Evolutionary conservation across 2,113 vertebrate genomes (phyloP).

Genomic region (Gambusia holbrooki): DNA sequence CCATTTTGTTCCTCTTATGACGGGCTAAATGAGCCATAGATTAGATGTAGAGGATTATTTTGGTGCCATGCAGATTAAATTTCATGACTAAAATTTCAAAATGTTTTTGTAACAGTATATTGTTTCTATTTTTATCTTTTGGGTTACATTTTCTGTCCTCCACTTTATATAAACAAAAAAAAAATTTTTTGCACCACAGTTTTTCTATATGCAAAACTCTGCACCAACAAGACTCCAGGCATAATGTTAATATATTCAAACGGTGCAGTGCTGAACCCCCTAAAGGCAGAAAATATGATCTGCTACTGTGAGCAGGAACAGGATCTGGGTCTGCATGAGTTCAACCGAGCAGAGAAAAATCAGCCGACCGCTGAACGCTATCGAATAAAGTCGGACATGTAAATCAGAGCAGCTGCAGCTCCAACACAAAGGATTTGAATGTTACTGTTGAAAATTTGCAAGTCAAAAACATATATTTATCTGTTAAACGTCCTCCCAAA

Average conservation of each 20-base stretch:
- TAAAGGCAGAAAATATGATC: neutral
- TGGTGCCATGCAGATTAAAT: neutral
- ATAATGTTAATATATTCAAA: neutral
- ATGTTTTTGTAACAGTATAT: too few species aligned
- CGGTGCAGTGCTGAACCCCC: neutral
- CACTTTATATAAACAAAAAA: too few species aligned
- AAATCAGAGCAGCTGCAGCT: neutral
- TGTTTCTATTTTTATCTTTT: neutral
- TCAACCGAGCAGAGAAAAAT: neutral
- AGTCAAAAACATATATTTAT: neutral
- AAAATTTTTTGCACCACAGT: too few species aligned
- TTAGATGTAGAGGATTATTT: neutral
- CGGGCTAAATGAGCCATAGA: too few species aligned
- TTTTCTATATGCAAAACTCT: too few species aligned
- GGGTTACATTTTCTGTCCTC: too few species aligned
- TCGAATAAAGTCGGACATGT: neutral
- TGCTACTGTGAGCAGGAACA: neutral
- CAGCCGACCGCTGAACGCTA: neutral
- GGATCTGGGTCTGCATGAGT: neutral
- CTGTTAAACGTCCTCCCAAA: neutral
- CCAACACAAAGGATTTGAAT: neutral
- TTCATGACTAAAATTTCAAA: too few species aligned
- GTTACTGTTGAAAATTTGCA: neutral
- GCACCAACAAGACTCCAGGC: too few species aligned
- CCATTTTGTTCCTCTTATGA: too few species aligned